Evolutionary conservation across 2,797 vertebrate species (phyloP).

Genomic region (Anniella stebbinsi): DNA sequence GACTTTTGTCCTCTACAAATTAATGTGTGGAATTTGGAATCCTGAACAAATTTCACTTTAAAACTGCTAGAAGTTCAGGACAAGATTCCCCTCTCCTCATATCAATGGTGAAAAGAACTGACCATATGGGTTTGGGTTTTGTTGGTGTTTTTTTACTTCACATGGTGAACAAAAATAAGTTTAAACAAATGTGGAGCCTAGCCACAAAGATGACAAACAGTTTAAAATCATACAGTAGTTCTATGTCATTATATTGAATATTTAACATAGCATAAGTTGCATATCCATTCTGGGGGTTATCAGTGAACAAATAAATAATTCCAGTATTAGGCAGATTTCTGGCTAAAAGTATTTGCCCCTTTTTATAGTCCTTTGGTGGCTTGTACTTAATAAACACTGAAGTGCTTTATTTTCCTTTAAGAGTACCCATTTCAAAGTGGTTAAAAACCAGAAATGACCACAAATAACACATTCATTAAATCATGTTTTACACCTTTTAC

Average conservation of each 20-base stretch:
- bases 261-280: not conserved
- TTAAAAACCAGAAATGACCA: constrained; percentile 24
- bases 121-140: no score
- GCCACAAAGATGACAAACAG: not conserved
- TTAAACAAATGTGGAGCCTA: not conserved
- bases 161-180: not conserved
- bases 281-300: not conserved
- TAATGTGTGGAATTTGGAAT: not conserved
- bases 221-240: not conserved
- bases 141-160: not conserved
- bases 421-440: not conserved
- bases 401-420: not conserved
- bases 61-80: not conserved
- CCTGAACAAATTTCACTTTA: not conserved
- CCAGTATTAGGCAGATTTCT: constrained; percentile 7
- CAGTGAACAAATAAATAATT: not conserved
- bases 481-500: constrained; percentile 33
- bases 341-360: not conserved
- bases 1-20: not conserved
- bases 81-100: not conserved
- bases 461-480: constrained; percentile 22
- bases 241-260: not conserved
- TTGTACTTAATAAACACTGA: constrained; percentile 11
- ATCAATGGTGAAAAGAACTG: no score
- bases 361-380: not conserved